Percentiles rank a stretch among this genome's conserved stretches.
Conservation (phyloP, 2,113 vertebrate species). For the Garra rufa region DNA sequence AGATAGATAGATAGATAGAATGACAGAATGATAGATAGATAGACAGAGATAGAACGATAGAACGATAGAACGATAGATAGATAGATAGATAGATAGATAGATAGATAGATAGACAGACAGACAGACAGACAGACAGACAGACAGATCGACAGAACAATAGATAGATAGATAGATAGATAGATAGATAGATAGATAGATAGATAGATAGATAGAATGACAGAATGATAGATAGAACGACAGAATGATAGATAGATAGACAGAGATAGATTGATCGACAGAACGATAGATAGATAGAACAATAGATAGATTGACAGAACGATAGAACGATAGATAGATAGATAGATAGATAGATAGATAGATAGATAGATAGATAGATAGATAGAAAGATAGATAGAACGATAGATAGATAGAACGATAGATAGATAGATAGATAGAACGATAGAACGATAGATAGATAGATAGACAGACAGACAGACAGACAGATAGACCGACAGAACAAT, state of each 20-base stretch:
- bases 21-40: background rate
- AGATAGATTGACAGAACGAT: background rate
- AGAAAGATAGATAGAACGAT: background rate
- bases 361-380: background rate
- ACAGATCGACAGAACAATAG: background rate
- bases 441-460: background rate
- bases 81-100: background rate
- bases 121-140: background rate
- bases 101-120: background rate
- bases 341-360: background rate
- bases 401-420: background rate
- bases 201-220: background rate
- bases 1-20: background rate
- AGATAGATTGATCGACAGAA: accelerated
- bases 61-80: background rate
- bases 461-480: background rate
- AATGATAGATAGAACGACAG: background rate
- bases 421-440: background rate
- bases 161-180: background rate
- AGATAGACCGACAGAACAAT: background rate
- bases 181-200: background rate
- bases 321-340: background rate
- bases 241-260: background rate
- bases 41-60: background rate
- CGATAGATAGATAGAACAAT: background rate